Evolutionary conservation across 2,113 vertebrate genomes (phyloP), one percentile per base, ranked within the genome.

Genomic region (Harpagus bidentatus): DNA sequence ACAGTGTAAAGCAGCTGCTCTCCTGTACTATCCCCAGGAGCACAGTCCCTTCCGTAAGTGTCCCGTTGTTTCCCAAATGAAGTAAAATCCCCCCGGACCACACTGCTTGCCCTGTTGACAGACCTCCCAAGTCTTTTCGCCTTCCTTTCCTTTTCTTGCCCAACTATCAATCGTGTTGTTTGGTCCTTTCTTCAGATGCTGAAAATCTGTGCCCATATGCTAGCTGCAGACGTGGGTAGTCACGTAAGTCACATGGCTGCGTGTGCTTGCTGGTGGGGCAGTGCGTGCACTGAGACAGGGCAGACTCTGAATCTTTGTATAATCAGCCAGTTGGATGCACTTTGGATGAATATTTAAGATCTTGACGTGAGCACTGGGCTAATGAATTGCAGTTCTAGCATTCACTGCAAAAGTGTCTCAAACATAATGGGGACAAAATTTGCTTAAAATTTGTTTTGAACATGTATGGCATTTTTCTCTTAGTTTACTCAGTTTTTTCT

Each of bases 1-100:
- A 82, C 94, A 85, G 96, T 36, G 86, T 71, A 88, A 95, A 95
- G 97, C 95, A 93, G 96, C 95, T 94, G 95, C 94, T 95, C 91
- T 88, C 94, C 94, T 97, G 94, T 90, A 52, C 92, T 74, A 78
- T 92, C 92, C 94, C 91, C 95, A 88, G 94, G 90, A 95, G 93
- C 83, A 16, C 91, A 31, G 94, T 38, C 94, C 93, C 83, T 89
- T 88, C 95, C n/a, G 6, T 84, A 78, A 78, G 65, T 22, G 65
- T 88, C 91, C 94, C 11, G 61, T 92, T 91, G 91, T 95, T 95
- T 84, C 94, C 94, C 86, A 86, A 89, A 89, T 36, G 90, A 84
- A 94, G 80, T 74, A 29, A 95, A 95, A 95, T 88, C 52, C 94
- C 89, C 71, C 69, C 11, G 77, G 95, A 92, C 94, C 92, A 92